These are phyloP conservation scores for Punctoribates punctum DNA, from an alignment of 2,888 invertebrate genomes.

Conservation along the genomic window DNA sequence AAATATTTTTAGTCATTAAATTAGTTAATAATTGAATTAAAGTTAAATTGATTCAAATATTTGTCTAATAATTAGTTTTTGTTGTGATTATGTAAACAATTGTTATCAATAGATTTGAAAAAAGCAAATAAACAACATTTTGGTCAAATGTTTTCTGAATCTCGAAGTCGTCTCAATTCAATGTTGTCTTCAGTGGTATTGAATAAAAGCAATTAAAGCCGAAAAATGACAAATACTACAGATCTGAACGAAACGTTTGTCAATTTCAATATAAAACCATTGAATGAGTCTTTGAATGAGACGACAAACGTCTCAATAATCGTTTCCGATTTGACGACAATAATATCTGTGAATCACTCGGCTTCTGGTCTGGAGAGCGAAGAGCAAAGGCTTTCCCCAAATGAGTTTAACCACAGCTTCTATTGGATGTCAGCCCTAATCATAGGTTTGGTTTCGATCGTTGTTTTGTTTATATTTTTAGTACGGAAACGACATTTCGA, in stretches of 20 bases:
- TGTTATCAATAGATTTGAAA: not conserved
- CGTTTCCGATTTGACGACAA: not conserved
- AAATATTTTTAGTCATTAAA: no score
- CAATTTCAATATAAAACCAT: not conserved
- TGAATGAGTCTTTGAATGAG: not conserved
- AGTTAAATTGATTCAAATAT: not conserved
- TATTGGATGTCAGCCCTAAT: not conserved
- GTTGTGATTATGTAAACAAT: not conserved
- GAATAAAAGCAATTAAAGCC: no score
- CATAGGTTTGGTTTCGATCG: not conserved
- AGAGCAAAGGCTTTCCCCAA: not conserved
- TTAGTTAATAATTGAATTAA: no score
- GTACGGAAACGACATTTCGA: constrained; percentile 55
- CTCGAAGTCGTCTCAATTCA: no score
- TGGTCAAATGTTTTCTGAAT: no score
- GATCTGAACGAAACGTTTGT: not conserved
- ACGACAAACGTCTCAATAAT: not conserved
- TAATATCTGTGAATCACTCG: not conserved
- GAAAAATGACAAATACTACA: no score
- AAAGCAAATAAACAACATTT: no score
- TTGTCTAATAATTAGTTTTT: no score
- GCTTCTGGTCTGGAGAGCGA: not conserved
- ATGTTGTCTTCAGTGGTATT: no score
- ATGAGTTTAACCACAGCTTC: not conserved
- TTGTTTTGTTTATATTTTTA: not conserved